phyloP scores from a whole-genome alignment of 2,797 vertebrate species.

The Syngnathus rostellatus region DNA sequence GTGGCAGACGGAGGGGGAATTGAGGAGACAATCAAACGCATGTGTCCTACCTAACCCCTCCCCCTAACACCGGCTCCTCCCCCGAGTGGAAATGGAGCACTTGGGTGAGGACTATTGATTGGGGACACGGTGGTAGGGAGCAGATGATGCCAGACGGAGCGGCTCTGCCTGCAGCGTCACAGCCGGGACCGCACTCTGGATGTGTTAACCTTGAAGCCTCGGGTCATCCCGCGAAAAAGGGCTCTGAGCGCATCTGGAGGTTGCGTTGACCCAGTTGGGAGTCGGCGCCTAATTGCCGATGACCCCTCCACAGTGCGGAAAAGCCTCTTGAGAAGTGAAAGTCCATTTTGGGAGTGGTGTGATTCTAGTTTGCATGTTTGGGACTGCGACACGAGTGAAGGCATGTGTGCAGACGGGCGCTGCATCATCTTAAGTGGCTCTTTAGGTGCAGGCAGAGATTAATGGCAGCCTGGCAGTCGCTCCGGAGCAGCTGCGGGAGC shows the following conservation, averaged over 20 bases:
- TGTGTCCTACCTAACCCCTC: conserved; percentile 55
- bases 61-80: conserved; percentile 39
- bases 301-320: conserved; percentile 12
- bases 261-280: neutral
- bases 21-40: conserved; percentile 74
- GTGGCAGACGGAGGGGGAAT: conserved; percentile 62
- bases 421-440: conserved; percentile 80
- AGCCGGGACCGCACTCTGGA: conserved; percentile 29
- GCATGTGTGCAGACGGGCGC: conserved; percentile 68
- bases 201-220: conserved; percentile 48
- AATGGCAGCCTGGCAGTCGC: conserved; percentile 62
- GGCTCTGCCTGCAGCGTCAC: conserved; percentile 42
- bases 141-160: conserved; percentile 59
- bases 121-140: conserved; percentile 60
- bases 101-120: conserved; percentile 72
- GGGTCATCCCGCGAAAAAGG: conserved; percentile 25
- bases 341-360: neutral
- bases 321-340: neutral
- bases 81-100: conserved; percentile 70
- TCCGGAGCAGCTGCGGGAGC: conserved; percentile 61
- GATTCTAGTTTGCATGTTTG: conserved; percentile 17
- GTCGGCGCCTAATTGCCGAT: conserved; percentile 9
- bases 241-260: conserved; percentile 12
- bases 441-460: conserved; percentile 77
- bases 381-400: conserved; percentile 61